phyloP scores from a whole-genome alignment of 2,113 vertebrate genomes.

The Phylloscopus whistleri region DNA sequence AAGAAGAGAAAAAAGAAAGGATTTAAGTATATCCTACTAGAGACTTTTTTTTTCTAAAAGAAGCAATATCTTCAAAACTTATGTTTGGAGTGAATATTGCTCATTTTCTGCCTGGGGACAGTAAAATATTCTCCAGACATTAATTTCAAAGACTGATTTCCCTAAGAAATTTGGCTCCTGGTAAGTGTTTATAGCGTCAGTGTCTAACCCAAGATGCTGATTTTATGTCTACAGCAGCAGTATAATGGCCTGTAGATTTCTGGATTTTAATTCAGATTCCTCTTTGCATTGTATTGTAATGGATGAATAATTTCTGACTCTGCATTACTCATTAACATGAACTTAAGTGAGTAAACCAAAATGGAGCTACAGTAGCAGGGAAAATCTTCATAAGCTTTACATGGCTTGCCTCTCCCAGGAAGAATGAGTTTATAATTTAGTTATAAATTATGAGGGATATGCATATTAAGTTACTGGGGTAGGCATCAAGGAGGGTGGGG shows the following conservation, averaged over 20 bases:
- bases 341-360: background rate
- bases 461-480: background rate
- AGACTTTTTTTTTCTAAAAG: background rate
- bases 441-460: background rate
- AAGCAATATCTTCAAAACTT: background rate
- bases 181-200: background rate
- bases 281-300: rapidly evolving
- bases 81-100: background rate
- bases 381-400: background rate
- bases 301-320: background rate
- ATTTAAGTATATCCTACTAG: background rate
- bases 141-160: background rate
- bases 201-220: background rate
- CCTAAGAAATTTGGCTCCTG: background rate
- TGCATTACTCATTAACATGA: background rate
- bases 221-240: background rate
- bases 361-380: background rate
- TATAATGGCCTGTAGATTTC: background rate
- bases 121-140: background rate
- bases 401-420: background rate
- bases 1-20: background rate
- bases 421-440: background rate
- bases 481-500: background rate
- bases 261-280: background rate
- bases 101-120: background rate